Conservation (phyloP, 2,888 invertebrate genomes). For the Catotricha subobsoleta region DNA sequence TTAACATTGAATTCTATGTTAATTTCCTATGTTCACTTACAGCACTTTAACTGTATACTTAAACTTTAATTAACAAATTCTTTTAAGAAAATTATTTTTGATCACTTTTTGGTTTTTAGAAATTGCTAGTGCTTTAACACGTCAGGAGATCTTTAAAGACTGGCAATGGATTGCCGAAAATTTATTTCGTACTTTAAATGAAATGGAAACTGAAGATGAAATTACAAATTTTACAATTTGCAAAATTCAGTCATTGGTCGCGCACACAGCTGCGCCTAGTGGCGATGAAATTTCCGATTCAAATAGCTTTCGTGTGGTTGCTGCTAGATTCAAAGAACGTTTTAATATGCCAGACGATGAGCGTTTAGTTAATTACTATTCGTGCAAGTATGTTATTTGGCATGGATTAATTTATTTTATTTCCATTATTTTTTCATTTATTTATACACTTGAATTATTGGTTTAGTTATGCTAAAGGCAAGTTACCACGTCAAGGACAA, state of each 20-base stretch:
- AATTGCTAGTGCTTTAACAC: constrained; percentile 73
- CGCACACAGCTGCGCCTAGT: constrained; percentile 35
- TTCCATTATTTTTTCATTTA: too few relatives aligned
- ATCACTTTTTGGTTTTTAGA: constrained; percentile 39
- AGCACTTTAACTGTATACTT: too few relatives aligned
- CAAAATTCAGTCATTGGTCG: constrained; percentile 89
- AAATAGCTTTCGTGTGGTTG: constrained; percentile 51
- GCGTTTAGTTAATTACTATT: constrained; percentile 87
- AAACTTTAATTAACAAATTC: too few relatives aligned
- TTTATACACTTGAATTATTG: too few relatives aligned
- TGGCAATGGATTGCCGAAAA: constrained; percentile 90
- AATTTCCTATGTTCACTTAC: too few relatives aligned
- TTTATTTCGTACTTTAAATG: constrained; percentile 66
- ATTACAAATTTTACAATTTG: constrained; percentile 88
- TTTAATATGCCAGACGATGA: constrained; percentile 88
- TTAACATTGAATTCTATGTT: too few relatives aligned
- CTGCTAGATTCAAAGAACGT: constrained; percentile 67
- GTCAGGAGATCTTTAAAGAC: constrained; percentile 71
- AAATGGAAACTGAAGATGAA: constrained; percentile 87
- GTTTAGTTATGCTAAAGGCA: constrained; percentile 75
- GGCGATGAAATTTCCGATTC: constrained; percentile 22
- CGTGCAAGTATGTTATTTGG: constrained; percentile 78
- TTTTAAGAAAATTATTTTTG: too few relatives aligned
- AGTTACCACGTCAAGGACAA: constrained; percentile 90
- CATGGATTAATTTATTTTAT: too few relatives aligned